Evolutionary conservation across 2,113 vertebrate species (phyloP).

Genomic region (Protomyctophum bolini): DNA sequence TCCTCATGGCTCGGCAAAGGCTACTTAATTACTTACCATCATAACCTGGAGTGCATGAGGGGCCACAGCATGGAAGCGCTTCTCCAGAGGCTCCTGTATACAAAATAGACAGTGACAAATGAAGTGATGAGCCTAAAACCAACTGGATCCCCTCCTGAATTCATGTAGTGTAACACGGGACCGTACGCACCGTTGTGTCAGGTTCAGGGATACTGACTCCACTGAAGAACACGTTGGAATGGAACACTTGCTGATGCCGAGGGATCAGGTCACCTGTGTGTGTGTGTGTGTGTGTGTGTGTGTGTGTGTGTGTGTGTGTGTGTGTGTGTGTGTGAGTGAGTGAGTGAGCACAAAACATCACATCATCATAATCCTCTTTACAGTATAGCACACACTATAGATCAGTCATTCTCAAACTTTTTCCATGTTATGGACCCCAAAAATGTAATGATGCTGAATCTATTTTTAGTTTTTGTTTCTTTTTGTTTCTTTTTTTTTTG

Average conservation of each 20-base stretch:
- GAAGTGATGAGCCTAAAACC: background rate
- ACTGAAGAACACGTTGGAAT: constrained; percentile 82
- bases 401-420: too few species aligned
- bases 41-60: constrained; percentile 73
- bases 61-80: constrained; percentile 69
- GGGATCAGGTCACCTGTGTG: constrained; percentile 81
- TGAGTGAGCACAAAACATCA: too few species aligned
- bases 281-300: too few species aligned
- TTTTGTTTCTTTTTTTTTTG: too few species aligned
- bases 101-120: background rate
- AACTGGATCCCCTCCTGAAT: background rate
- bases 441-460: too few species aligned
- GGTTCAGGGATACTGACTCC: constrained; percentile 83
- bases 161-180: background rate
- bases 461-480: too few species aligned
- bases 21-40: too few species aligned
- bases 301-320: too few species aligned
- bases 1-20: too few species aligned
- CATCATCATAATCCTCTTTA: too few species aligned
- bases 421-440: too few species aligned
- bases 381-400: too few species aligned
- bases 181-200: constrained; percentile 75
- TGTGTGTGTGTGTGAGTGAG: constrained; percentile 44
- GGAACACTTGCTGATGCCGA: constrained; percentile 82
- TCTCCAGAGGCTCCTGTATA: constrained; percentile 79